Evolutionary conservation across 2,888 invertebrate genomes (phyloP), one percentile per base, ranked within the genome.

Genomic region (Callyntrura guangdongensis): DNA sequence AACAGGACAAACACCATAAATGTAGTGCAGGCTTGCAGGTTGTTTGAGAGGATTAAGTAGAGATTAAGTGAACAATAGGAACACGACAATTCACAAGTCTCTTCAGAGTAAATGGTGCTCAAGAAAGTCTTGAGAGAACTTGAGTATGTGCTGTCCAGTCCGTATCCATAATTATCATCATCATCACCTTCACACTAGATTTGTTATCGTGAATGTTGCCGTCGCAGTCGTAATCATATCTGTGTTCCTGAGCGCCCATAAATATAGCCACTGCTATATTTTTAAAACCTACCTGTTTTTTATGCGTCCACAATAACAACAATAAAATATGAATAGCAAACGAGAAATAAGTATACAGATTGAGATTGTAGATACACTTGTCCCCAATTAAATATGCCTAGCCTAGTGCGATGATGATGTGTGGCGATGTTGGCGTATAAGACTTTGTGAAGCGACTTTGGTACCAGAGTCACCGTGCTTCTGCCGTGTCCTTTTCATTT

Each of bases 91-190:
- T 61, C 20, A 8, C n/a, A 61, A 17, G 61, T 61, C 36, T 36
- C 36, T n/a, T 36, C 25, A 59, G 3, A n/a, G 17, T 64, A 64
- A 64, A 25, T 9, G 25, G 22, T 64, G n/a, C 25, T 8, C 64
- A 64, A n/a, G 17, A n/a, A n/a, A n/a, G n/a, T n/a, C 17, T 14
- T 17, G 25, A 36, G 36, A 36, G 36, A 36, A 36, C 36, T 36
- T 36, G 36, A 36, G 17, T 36, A 72, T 72, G 72, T 72, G 72
- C n/a, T 72, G 72, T 72, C 72, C 72, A 72, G 72, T n/a, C 72
- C 36, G 72, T 72, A 72, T 17, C 17, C 72, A n/a, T 64, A 11
- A 17, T 2, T 17, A 64, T 64, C 64, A 11, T 47, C 12, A 72
- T 47, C 25, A 22, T 64, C n/a, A 36, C 36, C 36, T n/a, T 36